Percentiles rank a stretch among this genome's conserved stretches.
phyloP scores from a whole-genome alignment of 2,797 vertebrate genomes.

The Babyrousa celebensis region DNA sequence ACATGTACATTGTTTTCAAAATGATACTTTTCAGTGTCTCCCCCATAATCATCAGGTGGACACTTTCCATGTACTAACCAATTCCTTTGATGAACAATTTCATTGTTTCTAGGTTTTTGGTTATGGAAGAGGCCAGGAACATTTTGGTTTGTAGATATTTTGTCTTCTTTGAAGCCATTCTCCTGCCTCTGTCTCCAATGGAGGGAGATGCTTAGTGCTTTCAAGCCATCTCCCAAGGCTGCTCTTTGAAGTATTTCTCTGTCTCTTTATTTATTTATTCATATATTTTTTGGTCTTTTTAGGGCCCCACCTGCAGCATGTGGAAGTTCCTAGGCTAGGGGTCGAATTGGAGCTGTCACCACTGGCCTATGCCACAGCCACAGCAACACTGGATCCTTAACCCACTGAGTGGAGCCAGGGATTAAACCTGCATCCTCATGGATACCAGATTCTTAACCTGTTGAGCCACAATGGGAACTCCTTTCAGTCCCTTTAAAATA shows the following conservation, averaged over 20 bases:
- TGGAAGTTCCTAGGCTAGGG: no score
- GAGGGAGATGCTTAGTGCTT: background rate
- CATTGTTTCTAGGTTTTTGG: background rate
- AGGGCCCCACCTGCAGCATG: no score
- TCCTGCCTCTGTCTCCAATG: background rate
- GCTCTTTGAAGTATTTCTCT: background rate
- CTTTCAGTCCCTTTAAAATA: background rate
- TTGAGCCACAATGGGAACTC: no score
- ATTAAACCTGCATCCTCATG: no score
- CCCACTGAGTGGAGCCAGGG: no score
- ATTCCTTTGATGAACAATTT: background rate
- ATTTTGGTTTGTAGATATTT: background rate
- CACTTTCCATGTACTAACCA: background rate
- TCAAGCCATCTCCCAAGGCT: background rate
- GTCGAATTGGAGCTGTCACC: no score
- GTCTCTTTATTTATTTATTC: no score
- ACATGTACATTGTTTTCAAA: background rate
- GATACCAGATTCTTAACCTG: no score
- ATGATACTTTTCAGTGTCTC: slow-evolving; percentile 11
- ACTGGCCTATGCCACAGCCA: no score
- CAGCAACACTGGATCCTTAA: no score
- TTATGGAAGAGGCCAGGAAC: background rate
- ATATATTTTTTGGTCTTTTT: no score
- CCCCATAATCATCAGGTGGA: background rate
- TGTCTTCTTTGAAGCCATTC: background rate